Percentiles rank a stretch among this genome's conserved stretches.
These are phyloP conservation scores for Melanerpes formicivorus DNA, from an alignment of 2,113 vertebrate species.

Conservation along the genomic window DNA sequence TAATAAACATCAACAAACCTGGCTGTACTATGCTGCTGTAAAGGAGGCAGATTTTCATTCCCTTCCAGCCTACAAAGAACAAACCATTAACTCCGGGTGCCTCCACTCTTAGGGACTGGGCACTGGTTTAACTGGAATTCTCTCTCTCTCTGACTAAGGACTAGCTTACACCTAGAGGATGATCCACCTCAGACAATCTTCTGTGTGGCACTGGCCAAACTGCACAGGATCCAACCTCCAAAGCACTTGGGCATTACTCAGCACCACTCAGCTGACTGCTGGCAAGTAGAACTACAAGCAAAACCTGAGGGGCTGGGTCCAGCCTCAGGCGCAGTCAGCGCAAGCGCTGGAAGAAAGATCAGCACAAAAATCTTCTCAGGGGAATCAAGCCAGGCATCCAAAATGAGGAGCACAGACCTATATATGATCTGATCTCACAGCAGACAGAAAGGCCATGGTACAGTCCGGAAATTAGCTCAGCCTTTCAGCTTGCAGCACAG, in stretches of 20 bases:
- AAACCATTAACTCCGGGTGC: not conserved
- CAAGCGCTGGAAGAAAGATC: not conserved
- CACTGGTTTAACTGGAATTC: not conserved
- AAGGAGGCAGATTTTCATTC: not conserved
- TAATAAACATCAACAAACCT: slow-evolving; percentile 25
- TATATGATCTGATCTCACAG: not conserved
- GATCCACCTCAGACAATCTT: not conserved
- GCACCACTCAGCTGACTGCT: not conserved
- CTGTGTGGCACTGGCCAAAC: not conserved
- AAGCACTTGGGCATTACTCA: not conserved
- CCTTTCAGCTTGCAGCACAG: not conserved
- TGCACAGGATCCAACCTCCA: not conserved
- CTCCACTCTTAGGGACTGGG: not conserved
- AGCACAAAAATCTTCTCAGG: not conserved
- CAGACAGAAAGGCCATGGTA: not conserved
- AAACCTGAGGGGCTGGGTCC: not conserved
- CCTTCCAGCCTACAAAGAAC: not conserved
- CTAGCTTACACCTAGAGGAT: not conserved
- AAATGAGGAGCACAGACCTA: not conserved
- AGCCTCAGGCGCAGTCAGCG: not conserved
- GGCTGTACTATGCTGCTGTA: not conserved
- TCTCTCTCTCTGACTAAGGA: not conserved
- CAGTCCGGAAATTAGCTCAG: slow-evolving; percentile 49
- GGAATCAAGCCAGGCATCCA: not conserved
- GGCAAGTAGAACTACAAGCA: not conserved